Conservation (phyloP, 2,797 vertebrate genomes). For the Melanotaenia boesemani region DNA sequence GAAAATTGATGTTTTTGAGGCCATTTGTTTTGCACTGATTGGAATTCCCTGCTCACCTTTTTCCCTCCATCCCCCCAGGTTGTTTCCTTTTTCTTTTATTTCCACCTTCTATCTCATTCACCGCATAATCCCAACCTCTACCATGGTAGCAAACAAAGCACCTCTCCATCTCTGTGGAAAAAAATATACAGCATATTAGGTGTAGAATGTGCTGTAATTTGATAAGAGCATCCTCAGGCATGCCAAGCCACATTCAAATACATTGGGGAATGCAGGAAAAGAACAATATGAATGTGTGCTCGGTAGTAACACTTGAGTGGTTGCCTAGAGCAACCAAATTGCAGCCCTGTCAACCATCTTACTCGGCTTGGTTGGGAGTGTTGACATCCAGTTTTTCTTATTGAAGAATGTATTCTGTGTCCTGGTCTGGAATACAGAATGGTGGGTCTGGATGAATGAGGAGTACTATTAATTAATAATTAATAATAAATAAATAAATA, state of each 20-base stretch:
- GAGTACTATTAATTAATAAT: not conserved
- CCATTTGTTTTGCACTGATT: conserved; percentile 24
- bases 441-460: conserved; percentile 11
- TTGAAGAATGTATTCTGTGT: conserved; percentile 25
- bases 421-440: not conserved
- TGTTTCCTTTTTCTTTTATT: conserved; percentile 9
- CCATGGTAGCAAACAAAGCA: conserved; percentile 11
- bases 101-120: conserved; percentile 3
- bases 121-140: not conserved
- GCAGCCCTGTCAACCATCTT: conserved; percentile 35
- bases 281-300: conserved; percentile 36
- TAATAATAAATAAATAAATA: too few relatives aligned
- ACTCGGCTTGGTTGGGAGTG: conserved; percentile 30
- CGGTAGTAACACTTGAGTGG: conserved; percentile 30
- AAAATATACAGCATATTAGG: conserved; percentile 45
- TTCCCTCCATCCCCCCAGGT: conserved; percentile 4
- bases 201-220: conserved; percentile 72
- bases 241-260: conserved; percentile 46
- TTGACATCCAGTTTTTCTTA: conserved; percentile 38
- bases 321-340: conserved; percentile 57
- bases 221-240: conserved; percentile 51
- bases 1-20: not conserved
- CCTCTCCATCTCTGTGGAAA: conserved; percentile 32
- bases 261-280: conserved; percentile 20
- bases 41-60: conserved; percentile 9